Evolutionary conservation across 2,888 invertebrate genomes (phyloP), one percentile per base, ranked within the genome.

Genomic region (Odontothrips loti): DNA sequence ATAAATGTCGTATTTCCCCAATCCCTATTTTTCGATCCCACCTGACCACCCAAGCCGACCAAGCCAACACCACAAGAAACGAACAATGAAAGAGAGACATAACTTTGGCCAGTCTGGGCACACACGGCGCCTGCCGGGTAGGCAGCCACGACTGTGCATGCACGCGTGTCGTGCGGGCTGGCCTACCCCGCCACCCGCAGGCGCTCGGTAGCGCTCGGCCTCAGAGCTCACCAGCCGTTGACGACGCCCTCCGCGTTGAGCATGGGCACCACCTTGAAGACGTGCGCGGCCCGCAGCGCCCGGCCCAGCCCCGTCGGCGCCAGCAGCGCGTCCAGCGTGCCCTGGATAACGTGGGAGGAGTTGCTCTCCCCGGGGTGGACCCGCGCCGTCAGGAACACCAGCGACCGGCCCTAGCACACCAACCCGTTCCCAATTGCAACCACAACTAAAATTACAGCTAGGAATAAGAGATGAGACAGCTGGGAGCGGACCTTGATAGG

Each of bases 321-420:
- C 79, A 94, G 87, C 82, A 95, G 88, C 84, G 89, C 91, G 81
- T 91, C 89, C 81, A 95, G 88, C 0, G 93, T 92, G 10, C 95
- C 96, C 86, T 94, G 93, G 94, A 96, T 95, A 82, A 95, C 93
- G 95, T 95, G 96, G 0, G 95, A 95, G 11, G 95, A 91, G 87
- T 96, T 96, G 86, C 94, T 94, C 88, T 96, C 96, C 0, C 95
- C 95, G 0, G 96, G 96, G 89, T 96, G 96, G 12, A 96, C 95
- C 83, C 96, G 90, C 0, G 93, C 91, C 12, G 94, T 92, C 80
- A 96, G 89, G 86, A 95, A 93, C 83, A 96, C 88, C 84, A 93
- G 89, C 83, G 92, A 91, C 68, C 93, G 90, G 79, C 91, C 90
- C 92, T 92, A 85, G 34, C 34, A 6, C 34, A 43, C 34, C 9